These are phyloP conservation scores for Taenioides sp. DNA, from an alignment of 2,797 vertebrate species.

Conservation along the genomic window DNA sequence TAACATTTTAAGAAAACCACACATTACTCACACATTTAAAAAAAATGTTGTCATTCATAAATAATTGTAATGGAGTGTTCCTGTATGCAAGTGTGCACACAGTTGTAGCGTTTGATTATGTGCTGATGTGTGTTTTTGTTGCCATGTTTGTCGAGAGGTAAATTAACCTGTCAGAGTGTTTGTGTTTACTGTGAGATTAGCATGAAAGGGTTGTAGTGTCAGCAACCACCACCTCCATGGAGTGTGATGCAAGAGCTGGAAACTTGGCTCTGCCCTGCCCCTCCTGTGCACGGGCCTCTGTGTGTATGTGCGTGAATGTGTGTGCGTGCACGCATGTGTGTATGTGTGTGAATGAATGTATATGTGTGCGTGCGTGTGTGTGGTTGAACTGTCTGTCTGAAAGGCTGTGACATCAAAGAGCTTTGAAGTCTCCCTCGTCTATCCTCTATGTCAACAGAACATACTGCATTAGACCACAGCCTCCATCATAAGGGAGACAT, in stretches of 20 bases:
- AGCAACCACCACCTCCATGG: constrained; percentile 63
- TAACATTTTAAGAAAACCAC: constrained; percentile 9
- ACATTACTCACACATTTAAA: constrained; percentile 8
- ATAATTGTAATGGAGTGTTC: constrained; percentile 23
- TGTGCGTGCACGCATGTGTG: not conserved
- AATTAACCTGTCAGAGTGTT: constrained; percentile 78
- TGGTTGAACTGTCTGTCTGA: constrained; percentile 64
- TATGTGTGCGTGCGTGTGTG: not conserved
- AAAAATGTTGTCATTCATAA: constrained; percentile 37
- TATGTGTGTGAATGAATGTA: not conserved
- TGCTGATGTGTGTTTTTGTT: constrained; percentile 67
- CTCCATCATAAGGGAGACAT: constrained; percentile 11
- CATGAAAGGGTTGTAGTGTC: constrained; percentile 69
- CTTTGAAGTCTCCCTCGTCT: constrained; percentile 71
- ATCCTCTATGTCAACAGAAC: constrained; percentile 54
- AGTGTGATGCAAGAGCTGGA: constrained; percentile 80
- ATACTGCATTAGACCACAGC: constrained; percentile 62
- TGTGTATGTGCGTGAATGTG: constrained; percentile 15
- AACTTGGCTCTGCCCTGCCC: constrained; percentile 69
- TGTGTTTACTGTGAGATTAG: constrained; percentile 74
- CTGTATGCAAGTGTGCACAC: constrained; percentile 32
- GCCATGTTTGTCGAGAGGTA: constrained; percentile 71
- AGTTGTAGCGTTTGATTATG: constrained; percentile 57
- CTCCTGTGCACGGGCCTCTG: constrained; percentile 34
- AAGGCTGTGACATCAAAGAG: constrained; percentile 76